A percentile compares a stretch with the other conserved stretches of the same genome.
Conservation (phyloP, 2,888 invertebrate species). For the Lycocerus yunnanus region DNA sequence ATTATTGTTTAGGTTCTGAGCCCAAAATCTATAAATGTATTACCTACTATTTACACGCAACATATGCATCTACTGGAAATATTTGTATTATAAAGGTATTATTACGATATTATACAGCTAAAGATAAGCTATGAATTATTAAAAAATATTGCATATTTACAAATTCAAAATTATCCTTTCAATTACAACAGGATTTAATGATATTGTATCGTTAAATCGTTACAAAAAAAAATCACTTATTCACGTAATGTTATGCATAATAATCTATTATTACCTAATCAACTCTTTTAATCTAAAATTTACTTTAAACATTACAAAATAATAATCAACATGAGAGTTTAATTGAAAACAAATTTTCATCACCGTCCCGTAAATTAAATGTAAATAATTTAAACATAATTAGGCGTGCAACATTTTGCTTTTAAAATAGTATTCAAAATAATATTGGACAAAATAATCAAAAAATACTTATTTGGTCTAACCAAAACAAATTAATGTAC, state of each 20-base stretch:
- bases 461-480: too few relatives aligned
- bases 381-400: background rate
- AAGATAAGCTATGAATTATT: background rate
- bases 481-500: too few relatives aligned
- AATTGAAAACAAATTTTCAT: background rate
- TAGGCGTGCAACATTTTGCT: background rate
- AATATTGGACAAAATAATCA: too few relatives aligned
- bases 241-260: background rate
- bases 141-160: background rate
- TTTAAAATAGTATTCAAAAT: too few relatives aligned
- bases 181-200: background rate
- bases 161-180: background rate
- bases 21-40: constrained; percentile 36
- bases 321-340: background rate
- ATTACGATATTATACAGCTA: background rate
- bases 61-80: background rate
- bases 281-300: background rate
- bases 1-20: constrained; percentile 37
- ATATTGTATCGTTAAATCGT: too few relatives aligned
- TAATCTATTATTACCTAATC: background rate
- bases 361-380: background rate
- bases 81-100: background rate
- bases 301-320: background rate
- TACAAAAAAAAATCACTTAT: background rate
- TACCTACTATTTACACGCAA: constrained; percentile 33